Percentiles rank a stretch among this genome's conserved stretches.
These are phyloP conservation scores for Drepanosiphum platanoidis DNA, from an alignment of 2,888 invertebrate genomes.

Conservation along the genomic window DNA sequence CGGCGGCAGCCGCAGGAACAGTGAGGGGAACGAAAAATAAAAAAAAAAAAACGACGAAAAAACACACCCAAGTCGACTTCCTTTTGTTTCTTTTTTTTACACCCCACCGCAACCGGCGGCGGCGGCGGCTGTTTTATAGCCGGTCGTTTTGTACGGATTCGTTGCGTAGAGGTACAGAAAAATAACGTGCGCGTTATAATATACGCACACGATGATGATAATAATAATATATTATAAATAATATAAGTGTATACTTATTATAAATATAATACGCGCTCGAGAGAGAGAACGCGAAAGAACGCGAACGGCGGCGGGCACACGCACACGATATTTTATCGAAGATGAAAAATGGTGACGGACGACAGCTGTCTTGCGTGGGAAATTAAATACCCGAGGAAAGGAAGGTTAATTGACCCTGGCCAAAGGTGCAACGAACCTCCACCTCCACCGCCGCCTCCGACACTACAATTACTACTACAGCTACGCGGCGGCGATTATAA, in stretches of 20 bases:
- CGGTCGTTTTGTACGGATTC: constrained; percentile 58
- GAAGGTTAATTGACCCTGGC: constrained; percentile 62
- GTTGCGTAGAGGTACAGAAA: constrained; percentile 18
- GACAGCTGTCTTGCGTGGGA: constrained; percentile 62
- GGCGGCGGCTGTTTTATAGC: constrained; percentile 37
- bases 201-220: no score
- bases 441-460: not conserved
- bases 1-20: no score
- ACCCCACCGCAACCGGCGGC: no score
- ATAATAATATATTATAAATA: not conserved
- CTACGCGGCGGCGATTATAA: not conserved
- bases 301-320: not conserved
- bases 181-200: constrained; percentile 32
- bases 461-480: not conserved
- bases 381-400: constrained; percentile 61
- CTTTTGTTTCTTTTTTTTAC: constrained; percentile 56
- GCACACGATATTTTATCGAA: constrained; percentile 50
- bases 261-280: not conserved
- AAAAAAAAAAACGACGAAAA: no score
- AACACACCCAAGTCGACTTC: constrained; percentile 50
- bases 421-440: constrained; percentile 60
- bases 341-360: constrained; percentile 62
- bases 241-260: not conserved
- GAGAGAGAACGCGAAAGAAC: no score
- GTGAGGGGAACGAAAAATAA: no score